Evolutionary conservation across 2,888 invertebrate genomes (phyloP).

Genomic region (Drosophila pseudotakahashii): DNA sequence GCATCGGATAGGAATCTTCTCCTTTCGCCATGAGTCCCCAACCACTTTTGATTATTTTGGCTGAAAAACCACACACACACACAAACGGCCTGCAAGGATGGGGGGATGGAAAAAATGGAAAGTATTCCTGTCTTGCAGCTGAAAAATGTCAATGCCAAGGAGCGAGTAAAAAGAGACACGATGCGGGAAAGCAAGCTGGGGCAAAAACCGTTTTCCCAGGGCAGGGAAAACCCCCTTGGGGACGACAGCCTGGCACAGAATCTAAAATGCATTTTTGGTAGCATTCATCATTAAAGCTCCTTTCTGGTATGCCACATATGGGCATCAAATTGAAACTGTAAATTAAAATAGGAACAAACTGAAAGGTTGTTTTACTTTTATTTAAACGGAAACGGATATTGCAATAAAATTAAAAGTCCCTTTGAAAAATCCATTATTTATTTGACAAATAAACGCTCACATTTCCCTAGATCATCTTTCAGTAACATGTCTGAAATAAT

Average conservation of each 20-base stretch:
- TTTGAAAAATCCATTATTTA: neutral
- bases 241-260: conserved; percentile 9
- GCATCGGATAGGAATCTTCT: conserved; percentile 43
- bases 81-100: conserved; percentile 12
- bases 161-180: conserved; percentile 22
- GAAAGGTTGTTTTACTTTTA: neutral
- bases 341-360: neutral
- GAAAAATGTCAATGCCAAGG: conserved; percentile 51
- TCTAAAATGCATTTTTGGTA: conserved; percentile 13
- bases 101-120: conserved; percentile 20
- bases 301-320: conserved; percentile 1
- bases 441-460: neutral
- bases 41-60: conserved; percentile 60
- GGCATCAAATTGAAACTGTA: neutral
- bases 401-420: neutral
- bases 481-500: conserved; percentile 5
- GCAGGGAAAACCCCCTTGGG: neutral
- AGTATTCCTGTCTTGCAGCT: conserved; percentile 47
- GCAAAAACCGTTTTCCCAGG: conserved; percentile 23
- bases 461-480: neutral
- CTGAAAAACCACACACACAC: conserved; percentile 25
- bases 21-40: conserved; percentile 34
- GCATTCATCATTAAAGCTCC: conserved; percentile 25
- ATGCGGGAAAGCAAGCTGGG: conserved; percentile 11
- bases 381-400: neutral